Conservation (phyloP, 2,888 invertebrate species). For the Punctoribates punctum region DNA sequence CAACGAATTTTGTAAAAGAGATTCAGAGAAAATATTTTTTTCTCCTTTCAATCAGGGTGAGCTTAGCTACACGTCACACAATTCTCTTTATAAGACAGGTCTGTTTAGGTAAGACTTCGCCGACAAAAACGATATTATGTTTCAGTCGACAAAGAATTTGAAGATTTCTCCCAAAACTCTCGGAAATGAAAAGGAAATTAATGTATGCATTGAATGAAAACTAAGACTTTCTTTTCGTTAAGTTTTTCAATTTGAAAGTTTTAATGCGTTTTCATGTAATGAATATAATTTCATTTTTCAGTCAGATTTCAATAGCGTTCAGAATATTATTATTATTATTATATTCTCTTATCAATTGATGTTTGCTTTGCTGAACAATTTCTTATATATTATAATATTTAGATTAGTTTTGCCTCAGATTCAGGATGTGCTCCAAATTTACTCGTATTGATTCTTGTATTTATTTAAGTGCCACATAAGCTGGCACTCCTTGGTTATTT, state of each 20-base stretch:
- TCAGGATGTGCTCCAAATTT: not conserved
- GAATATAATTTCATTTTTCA: no score
- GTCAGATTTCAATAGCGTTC: no score
- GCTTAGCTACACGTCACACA: no score
- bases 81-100: no score
- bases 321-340: not conserved
- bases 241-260: not conserved
- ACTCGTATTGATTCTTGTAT: no score
- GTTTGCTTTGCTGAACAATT: not conserved
- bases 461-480: no score
- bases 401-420: not conserved
- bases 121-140: no score
- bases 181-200: slow-evolving; percentile 21
- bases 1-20: not conserved
- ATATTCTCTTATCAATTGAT: slow-evolving; percentile 5
- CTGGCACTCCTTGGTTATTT: no score
- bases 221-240: not conserved
- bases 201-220: not conserved
- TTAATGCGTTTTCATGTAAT: not conserved
- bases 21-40: not conserved
- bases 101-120: no score
- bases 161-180: no score
- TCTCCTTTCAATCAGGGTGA: no score
- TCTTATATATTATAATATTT: not conserved
- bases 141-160: no score